phyloP scores from a whole-genome alignment of 2,797 vertebrate species.

The Sardinella longiceps region DNA sequence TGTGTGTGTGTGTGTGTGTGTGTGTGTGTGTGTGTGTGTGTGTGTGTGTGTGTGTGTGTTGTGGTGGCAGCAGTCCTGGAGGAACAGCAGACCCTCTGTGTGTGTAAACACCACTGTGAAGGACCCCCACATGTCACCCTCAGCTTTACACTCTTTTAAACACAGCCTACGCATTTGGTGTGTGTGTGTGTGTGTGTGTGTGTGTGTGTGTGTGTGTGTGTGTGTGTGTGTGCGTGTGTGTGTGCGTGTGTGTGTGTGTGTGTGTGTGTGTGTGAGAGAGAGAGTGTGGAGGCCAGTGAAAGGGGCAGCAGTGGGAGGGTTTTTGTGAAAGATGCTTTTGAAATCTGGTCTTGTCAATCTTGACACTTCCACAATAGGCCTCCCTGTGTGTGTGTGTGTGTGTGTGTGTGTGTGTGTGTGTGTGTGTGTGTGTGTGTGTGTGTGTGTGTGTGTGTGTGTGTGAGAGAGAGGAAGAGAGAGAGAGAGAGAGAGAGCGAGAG shows the following conservation, averaged over 20 bases:
- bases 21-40: background rate
- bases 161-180: background rate
- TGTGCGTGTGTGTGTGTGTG: background rate
- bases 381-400: background rate
- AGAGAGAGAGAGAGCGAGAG: too few relatives aligned
- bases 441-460: background rate
- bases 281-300: background rate
- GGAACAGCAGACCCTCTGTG: background rate
- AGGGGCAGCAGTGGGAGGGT: background rate
- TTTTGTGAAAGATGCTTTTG: slow-evolving; percentile 18
- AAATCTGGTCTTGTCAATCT: slow-evolving; percentile 20
- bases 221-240: slow-evolving; percentile 13
- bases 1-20: background rate
- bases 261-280: background rate
- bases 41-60: background rate
- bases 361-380: background rate
- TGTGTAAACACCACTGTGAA: background rate
- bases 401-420: slow-evolving; percentile 22
- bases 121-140: background rate
- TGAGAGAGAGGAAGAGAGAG: background rate
- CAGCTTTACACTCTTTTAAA: background rate
- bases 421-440: slow-evolving; percentile 6
- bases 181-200: background rate
- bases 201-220: background rate
- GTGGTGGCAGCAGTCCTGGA: background rate